Evolutionary conservation across 2,888 invertebrate genomes (phyloP), one percentile per base, ranked within the genome.

Genomic region (Drosophila emarginata): DNA sequence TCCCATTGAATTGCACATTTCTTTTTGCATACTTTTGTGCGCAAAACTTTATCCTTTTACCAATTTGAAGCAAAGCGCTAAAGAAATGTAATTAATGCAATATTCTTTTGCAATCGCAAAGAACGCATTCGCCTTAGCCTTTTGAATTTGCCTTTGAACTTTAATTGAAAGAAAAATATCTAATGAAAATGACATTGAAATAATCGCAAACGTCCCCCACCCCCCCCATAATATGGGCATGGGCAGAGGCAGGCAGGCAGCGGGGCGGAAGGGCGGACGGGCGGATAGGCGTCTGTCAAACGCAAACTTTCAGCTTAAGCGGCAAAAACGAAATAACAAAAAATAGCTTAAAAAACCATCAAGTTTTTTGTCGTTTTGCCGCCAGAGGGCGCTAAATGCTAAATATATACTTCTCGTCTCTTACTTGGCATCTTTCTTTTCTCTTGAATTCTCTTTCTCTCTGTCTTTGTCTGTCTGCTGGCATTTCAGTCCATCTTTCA

Each of bases 241-340:
- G 57, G 14, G 26, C 53, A 26, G 36, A 26, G 52, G 21, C 61
- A 32, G 15, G 15, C n/a, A 9, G 32, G n/a, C 28, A 61, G 53
- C 1, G 1, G 32, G 32, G 15, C n/a, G 14, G 32, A n/a, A 21
- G 63, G 53, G 2, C 9, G 32, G 32, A 2, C 32, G 32, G 32
- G 7, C 4, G 23, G 4, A 23, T 61, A 67, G 64, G 66, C 72
- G 72, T 75, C 82, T 84, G 86, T 83, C 79, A 81, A 80, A 77
- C 69, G 77, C 78, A 78, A 79, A 74, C 78, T 86, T 77, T 66
- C 40, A 63, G 72, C 64, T 69, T 21, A 45, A 32, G 32, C 32
- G 4, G 32, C 9, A 9, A 32, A 32, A 32, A 32, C 32, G 9
- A 45, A 40, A 40, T 9, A 9, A 11, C 15, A 14, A 0, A 37